Percentiles rank a stretch among this genome's conserved stretches.
Evolutionary conservation across 2,888 invertebrate genomes (phyloP).

Genomic region (Ichneumoninae sp.): DNA sequence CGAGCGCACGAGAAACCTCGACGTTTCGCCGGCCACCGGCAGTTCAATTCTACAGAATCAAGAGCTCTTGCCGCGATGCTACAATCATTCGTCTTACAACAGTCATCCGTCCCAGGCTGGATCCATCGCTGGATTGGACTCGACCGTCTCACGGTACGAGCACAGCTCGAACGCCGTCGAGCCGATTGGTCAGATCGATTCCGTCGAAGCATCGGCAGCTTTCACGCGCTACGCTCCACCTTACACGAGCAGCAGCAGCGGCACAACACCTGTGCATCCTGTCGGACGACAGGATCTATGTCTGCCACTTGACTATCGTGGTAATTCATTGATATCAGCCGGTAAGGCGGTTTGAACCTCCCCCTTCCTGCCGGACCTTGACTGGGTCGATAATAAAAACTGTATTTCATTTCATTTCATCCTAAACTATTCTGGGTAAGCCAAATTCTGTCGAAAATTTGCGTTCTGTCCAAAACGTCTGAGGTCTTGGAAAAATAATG

Average conservation of each 20-base stretch:
- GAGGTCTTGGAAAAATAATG: too few species aligned
- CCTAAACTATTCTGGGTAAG: too few species aligned
- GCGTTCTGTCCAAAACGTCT: too few species aligned
- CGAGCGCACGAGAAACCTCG: constrained; percentile 71
- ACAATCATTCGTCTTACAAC: constrained; percentile 71
- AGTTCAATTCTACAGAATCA: constrained; percentile 69
- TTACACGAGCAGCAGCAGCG: constrained; percentile 45
- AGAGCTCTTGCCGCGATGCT: constrained; percentile 73
- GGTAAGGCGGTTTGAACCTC: too few species aligned
- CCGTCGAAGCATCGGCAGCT: constrained; percentile 49
- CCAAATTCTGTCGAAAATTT: too few species aligned
- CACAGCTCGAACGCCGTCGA: constrained; percentile 65
- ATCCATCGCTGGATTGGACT: constrained; percentile 51
- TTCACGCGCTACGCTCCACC: constrained; percentile 50
- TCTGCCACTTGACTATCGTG: constrained; percentile 58
- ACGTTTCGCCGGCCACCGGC: constrained; percentile 37
- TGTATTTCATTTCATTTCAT: too few species aligned
- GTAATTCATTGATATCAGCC: constrained; percentile 34
- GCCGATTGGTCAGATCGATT: constrained; percentile 44
- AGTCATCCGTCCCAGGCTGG: constrained; percentile 65
- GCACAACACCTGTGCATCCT: constrained; percentile 54
- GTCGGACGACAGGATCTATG: constrained; percentile 51
- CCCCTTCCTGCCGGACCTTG: too few species aligned
- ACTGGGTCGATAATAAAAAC: too few species aligned
- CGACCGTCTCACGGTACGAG: constrained; percentile 67